These are phyloP conservation scores for Drosophila affinis DNA, from an alignment of 2,888 invertebrate genomes.

Conservation along the genomic window DNA sequence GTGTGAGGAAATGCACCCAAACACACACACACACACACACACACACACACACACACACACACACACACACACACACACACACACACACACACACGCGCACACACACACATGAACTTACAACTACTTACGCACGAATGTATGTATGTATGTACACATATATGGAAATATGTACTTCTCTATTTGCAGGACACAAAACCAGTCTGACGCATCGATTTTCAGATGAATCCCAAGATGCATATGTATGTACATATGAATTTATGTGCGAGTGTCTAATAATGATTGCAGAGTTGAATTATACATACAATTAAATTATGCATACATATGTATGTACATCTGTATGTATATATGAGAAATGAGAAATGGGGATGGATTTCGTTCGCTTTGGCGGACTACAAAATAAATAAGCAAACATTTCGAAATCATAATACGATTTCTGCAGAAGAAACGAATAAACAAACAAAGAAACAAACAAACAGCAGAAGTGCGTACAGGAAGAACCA, in stretches of 20 bases:
- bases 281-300: background rate
- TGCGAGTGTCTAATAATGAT: background rate
- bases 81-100: background rate
- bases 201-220: background rate
- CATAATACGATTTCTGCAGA: conserved; percentile 4
- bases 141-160: background rate
- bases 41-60: background rate
- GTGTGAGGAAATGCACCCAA: conserved; percentile 41
- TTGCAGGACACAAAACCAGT: background rate
- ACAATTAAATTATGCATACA: background rate
- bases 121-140: background rate
- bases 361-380: background rate
- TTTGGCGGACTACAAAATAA: background rate
- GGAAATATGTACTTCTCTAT: background rate
- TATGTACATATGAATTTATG: background rate
- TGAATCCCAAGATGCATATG: background rate
- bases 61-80: background rate
- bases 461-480: conserved; percentile 10
- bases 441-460: conserved; percentile 8
- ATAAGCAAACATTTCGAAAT: conserved; percentile 1
- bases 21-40: conserved; percentile 1
- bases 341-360: background rate
- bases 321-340: background rate
- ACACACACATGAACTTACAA: background rate
- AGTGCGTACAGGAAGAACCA: conserved; percentile 18